Base-by-base conservation (phyloP, 2,113 vertebrate genomes). In the Platysteira castanea region DNA sequence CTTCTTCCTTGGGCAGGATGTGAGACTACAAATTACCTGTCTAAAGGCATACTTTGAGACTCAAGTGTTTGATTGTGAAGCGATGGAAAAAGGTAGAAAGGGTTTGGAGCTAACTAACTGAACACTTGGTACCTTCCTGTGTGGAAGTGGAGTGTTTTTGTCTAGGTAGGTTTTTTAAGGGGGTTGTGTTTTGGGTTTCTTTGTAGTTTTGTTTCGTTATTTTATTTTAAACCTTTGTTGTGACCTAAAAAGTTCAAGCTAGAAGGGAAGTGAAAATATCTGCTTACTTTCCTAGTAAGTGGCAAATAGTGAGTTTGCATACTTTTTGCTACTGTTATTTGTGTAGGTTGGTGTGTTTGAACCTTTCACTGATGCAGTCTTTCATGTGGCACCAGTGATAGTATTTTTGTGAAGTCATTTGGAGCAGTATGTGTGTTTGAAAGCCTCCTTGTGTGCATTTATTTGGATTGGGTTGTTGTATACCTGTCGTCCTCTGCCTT, bases 1-100 rank as follows among this genome's bases (percentile, higher is more conserved):
- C 46, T 31, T 41, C 88, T 95, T 93, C 76, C 69, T 61, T 65
- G 57, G 46, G 67, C 75, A 93, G 95, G 88, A 89, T 91, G 57
- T 85, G 77, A 94, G 94, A 71, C 50, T 61, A 19, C 13, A 33
- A 54, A 65, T 79, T 87, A 63, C 75, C 68, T 84, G 47, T 84
- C 68, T 60, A 67, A 64, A 87, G 54, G 52, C 60, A 20, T 78
- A 20, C 21, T 87, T 50, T 39, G 30, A 56, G 64, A 75, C 47
- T 46, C 7, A 77, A 78, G 39, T 16, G 21, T 19, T 67, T 77
- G 59, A 49, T 53, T 77, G 12, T 1, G 8, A 74, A 35, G 35
- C 13, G 15, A 35, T 70, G n/a, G 30, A 70, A n/a, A 74, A 70
- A 83, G 15, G 50, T 12, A 71, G 63, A 80, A 67, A 75, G 71